phyloP scores from a whole-genome alignment of 1,140 invertebrate species.

The Hydropsyche tenuis region DNA sequence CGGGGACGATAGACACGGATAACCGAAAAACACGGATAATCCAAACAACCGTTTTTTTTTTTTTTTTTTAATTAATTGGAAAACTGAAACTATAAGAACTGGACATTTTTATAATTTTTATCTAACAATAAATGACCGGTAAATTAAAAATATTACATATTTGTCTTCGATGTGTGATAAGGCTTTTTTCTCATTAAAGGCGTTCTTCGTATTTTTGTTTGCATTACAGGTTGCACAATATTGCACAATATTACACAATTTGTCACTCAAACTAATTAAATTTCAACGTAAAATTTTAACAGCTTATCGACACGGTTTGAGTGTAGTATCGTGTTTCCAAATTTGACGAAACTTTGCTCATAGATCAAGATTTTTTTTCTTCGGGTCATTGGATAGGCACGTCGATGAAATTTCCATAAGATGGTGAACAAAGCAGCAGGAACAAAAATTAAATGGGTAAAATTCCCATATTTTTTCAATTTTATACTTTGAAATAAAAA shows the following conservation, averaged over 20 bases:
- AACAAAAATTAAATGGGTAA: too few relatives aligned
- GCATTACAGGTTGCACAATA: not conserved
- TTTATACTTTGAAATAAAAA: too few relatives aligned
- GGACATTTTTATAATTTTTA: not conserved
- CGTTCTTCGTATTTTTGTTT: not conserved
- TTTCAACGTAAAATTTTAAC: not conserved
- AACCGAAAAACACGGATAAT: too few relatives aligned
- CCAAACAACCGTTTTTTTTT: too few relatives aligned
- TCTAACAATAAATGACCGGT: not conserved
- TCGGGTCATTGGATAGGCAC: slow-evolving; percentile 39
- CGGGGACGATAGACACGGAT: too few relatives aligned
- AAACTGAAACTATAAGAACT: not conserved
- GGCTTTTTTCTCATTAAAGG: not conserved
- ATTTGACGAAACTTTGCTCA: slow-evolving; percentile 36
- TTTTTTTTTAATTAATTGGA: too few relatives aligned
- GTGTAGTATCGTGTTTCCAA: slow-evolving; percentile 5
- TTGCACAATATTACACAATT: not conserved
- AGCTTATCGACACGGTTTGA: slow-evolving; percentile 22
- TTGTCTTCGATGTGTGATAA: not conserved
- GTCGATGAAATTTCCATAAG: slow-evolving; percentile 33
- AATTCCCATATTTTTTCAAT: too few relatives aligned
- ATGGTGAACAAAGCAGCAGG: too few relatives aligned
- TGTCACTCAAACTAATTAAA: not conserved
- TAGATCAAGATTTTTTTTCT: slow-evolving; percentile 43
- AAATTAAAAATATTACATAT: not conserved